Percentiles rank a stretch among this genome's conserved stretches.
Conservation (phyloP, 2,888 invertebrate species). For the Meliscaeva auricollis region DNA sequence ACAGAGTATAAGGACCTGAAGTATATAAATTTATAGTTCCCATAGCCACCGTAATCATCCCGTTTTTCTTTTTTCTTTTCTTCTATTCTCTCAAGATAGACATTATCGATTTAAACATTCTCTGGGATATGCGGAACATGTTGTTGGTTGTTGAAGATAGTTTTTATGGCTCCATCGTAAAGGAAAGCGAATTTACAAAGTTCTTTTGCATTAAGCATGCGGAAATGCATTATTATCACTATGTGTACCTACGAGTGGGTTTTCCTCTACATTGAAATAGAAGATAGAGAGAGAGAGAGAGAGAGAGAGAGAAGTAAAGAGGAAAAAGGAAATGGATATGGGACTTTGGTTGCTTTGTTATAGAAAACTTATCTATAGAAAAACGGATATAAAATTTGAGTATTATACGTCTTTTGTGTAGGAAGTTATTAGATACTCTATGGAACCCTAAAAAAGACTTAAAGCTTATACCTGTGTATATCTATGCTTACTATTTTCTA, state of each 20-base stretch:
- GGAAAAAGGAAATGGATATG: constrained; percentile 16
- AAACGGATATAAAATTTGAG: constrained; percentile 35
- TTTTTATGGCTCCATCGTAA: constrained; percentile 34
- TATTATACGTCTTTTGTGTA: constrained; percentile 14
- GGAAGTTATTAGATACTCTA: neutral
- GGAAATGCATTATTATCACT: constrained; percentile 44
- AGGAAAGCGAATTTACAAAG: constrained; percentile 36
- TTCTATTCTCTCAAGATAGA: constrained; percentile 13
- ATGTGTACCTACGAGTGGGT: constrained; percentile 24
- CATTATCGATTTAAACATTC: constrained; percentile 45
- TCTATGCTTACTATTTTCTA: neutral
- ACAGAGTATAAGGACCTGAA: neutral
- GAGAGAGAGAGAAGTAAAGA: neutral
- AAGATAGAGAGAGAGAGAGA: neutral
- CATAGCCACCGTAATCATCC: constrained; percentile 18
- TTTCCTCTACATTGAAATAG: neutral
- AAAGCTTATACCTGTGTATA: neutral
- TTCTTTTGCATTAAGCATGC: constrained; percentile 47
- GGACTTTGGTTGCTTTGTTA: constrained; percentile 18
- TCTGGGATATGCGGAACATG: constrained; percentile 24
- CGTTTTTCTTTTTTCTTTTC: neutral
- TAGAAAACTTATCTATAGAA: constrained; percentile 17
- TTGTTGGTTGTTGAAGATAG: constrained; percentile 12
- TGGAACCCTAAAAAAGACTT: neutral
- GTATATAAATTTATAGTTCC: constrained; percentile 49